Conservation (phyloP, 2,797 vertebrate species). For the Coregonus sp. region DNA sequence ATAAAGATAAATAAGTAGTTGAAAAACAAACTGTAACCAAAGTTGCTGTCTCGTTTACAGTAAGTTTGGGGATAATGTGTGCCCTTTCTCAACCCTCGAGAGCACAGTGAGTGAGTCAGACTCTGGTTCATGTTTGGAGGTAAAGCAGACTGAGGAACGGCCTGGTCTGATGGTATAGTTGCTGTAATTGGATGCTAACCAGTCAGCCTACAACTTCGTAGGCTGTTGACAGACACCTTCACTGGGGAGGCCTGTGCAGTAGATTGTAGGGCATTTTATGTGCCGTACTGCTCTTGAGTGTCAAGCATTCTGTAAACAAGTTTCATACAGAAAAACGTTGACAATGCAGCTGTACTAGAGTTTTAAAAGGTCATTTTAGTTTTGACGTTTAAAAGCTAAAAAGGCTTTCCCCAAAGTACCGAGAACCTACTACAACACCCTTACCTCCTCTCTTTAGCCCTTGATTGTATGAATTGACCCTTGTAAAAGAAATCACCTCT, state of each 20-base stretch:
- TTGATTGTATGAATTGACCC: slow-evolving; percentile 99
- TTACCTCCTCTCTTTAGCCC: slow-evolving; percentile 96
- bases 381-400: slow-evolving; percentile 92
- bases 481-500: slow-evolving; percentile 94
- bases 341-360: slow-evolving; percentile 88
- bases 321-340: slow-evolving; percentile 87
- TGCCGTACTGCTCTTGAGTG: slow-evolving; percentile 94
- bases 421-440: slow-evolving; percentile 99
- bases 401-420: slow-evolving; percentile 99
- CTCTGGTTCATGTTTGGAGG: slow-evolving; percentile 69
- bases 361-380: slow-evolving; percentile 97
- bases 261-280: slow-evolving; percentile 97
- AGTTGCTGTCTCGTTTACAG: slow-evolving; percentile 99
- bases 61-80: slow-evolving; percentile 92
- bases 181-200: slow-evolving; percentile 79
- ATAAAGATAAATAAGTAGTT: slow-evolving; percentile 82
- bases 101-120: slow-evolving; percentile 74
- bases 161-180: slow-evolving; percentile 84
- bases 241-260: slow-evolving; percentile 90
- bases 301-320: slow-evolving; percentile 90
- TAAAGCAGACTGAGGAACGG: slow-evolving; percentile 85
- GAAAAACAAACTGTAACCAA: slow-evolving; percentile 95
- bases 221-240: slow-evolving; percentile 86
- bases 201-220: slow-evolving; percentile 85
- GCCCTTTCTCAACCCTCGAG: slow-evolving; percentile 82